Conservation (phyloP, 2,888 invertebrate species). For the Lithophane leautieri region DNA sequence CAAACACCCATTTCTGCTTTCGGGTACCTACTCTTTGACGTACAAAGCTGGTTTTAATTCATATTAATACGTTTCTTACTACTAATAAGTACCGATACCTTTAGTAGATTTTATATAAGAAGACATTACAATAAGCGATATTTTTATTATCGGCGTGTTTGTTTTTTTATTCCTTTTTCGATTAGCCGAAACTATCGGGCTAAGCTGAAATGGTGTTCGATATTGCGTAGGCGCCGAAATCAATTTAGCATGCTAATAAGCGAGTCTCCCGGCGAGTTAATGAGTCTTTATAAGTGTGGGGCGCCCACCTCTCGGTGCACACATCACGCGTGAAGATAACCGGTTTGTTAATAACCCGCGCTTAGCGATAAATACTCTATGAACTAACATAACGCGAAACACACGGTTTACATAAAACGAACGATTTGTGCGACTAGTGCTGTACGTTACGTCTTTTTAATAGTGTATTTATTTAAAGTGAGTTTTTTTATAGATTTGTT, state of each 20-base stretch:
- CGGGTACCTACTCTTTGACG: conserved; percentile 48
- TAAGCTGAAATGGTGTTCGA: conserved; percentile 59
- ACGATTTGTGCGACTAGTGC: conserved; percentile 68
- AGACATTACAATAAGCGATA: conserved; percentile 48
- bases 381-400: conserved; percentile 77
- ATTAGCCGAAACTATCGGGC: conserved; percentile 47
- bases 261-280: conserved; percentile 78
- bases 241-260: conserved; percentile 83
- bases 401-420: conserved; percentile 68
- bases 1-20: conserved; percentile 17
- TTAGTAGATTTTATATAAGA: conserved; percentile 55
- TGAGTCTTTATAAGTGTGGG: conserved; percentile 72
- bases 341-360: conserved; percentile 68
- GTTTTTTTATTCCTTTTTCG: conserved; percentile 41
- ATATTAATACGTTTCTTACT: conserved; percentile 47
- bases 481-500: conserved; percentile 75
- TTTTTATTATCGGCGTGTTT: conserved; percentile 54
- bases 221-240: conserved; percentile 78
- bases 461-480: conserved; percentile 79
- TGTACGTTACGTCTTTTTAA: conserved; percentile 78
- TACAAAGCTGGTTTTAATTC: conserved; percentile 37
- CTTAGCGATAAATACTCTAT: conserved; percentile 71
- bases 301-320: conserved; percentile 67
- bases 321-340: conserved; percentile 64
- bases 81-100: conserved; percentile 49